Percentiles rank a stretch among this genome's conserved stretches.
Evolutionary conservation across 2,797 vertebrate species (phyloP).

Genomic region (Cheirogaleus major): DNA sequence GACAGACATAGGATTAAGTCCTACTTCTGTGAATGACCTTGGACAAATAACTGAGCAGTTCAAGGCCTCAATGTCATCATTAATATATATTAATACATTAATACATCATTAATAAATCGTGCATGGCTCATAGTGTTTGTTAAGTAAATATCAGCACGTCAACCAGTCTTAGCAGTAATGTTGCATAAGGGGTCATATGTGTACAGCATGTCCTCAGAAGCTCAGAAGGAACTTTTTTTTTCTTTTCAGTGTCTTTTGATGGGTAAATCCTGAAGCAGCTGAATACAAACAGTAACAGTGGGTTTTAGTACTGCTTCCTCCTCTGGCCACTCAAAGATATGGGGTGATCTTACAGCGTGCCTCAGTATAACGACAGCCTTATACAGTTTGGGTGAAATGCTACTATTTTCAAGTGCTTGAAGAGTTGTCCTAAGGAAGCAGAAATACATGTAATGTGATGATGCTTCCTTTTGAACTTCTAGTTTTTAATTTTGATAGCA

Average conservation of each 20-base stretch:
- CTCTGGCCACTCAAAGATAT: neutral
- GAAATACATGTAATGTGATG: neutral
- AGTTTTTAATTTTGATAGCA: neutral
- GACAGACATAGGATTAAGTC: neutral
- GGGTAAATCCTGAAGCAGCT: neutral
- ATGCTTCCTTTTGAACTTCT: neutral
- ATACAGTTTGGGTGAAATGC: neutral
- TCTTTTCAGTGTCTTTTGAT: neutral
- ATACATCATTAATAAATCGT: too few species aligned
- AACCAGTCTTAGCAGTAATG: neutral
- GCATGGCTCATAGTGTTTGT: neutral
- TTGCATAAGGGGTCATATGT: neutral
- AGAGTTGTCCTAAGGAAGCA: neutral
- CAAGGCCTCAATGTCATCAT: neutral
- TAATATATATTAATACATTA: too few species aligned
- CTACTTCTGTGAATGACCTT: neutral
- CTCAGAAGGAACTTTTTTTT: neutral
- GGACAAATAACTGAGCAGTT: neutral
- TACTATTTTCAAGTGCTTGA: neutral
- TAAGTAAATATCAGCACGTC: neutral
- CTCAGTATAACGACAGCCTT: neutral
- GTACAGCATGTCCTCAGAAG: neutral
- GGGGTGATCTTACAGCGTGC: neutral
- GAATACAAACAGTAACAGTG: neutral
- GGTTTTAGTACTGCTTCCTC: neutral